These are phyloP conservation scores for Malurus alboscapulatus DNA, from an alignment of 2,113 vertebrate species.

Conservation along the genomic window DNA sequence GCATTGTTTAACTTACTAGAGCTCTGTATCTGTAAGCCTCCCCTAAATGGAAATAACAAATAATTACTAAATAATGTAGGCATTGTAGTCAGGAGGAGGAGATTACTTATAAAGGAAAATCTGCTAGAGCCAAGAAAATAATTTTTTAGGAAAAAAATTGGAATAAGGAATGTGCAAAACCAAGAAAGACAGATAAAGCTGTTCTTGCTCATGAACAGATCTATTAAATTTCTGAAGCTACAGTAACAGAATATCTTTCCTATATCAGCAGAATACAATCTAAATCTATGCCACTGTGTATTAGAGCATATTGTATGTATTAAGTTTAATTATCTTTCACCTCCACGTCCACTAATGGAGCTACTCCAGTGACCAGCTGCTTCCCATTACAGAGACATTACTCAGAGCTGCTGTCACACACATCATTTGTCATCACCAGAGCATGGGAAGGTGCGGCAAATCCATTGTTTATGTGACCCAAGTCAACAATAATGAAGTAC, in stretches of 20 bases:
- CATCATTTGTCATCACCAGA: background rate
- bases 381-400: conserved; percentile 14
- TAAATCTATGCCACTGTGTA: background rate
- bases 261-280: background rate
- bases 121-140: background rate
- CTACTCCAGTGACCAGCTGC: conserved; percentile 7
- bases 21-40: background rate
- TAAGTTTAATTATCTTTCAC: conserved; percentile 20
- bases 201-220: background rate
- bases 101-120: conserved; percentile 5
- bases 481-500: background rate
- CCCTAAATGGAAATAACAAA: background rate
- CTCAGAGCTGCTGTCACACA: background rate
- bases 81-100: background rate
- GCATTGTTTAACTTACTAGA: background rate
- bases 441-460: background rate
- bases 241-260: background rate
- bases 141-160: background rate
- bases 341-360: background rate
- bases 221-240: background rate
- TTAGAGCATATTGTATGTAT: background rate
- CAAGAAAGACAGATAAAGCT: background rate
- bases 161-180: background rate
- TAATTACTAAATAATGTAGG: conserved; percentile 1
- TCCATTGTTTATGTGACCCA: background rate